Evolutionary conservation across 2,888 invertebrate genomes (phyloP), one percentile per base, ranked within the genome.

Genomic region (Drosophila limbata): DNA sequence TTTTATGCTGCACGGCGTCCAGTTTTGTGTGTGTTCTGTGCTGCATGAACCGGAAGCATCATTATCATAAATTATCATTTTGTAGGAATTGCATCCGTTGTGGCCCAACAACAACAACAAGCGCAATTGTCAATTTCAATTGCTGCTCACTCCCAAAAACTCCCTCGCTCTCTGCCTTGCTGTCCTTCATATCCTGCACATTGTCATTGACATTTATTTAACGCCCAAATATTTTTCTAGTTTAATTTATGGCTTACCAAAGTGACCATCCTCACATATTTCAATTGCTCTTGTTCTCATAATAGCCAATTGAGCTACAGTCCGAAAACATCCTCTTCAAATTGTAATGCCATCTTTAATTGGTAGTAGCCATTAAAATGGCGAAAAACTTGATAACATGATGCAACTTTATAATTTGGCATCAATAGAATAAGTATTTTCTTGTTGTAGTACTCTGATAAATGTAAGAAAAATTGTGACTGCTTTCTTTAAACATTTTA

Each of bases 21-120:
- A 77, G 73, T 82, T 84, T 79, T 88, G 88, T 79, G 88, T 79
- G 69, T 59, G 48, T 31, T 59, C 21, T 74, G 64, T 70, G 70
- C 71, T 78, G 79, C 77, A 88, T 70, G 83, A 77, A 77, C 75
- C 84, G 88, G 88, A 88, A 88, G 90, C 89, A 90, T 91, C 91
- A 91, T 91, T 91, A 91, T 89, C 91, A 91, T 91, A 91, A 91
- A 91, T 91, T 91, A 91, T 90, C 91, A 91, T 91, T 91, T 91
- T 90, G 90, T 85, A 90, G 91, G 90, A 91, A 91, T 91, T 91
- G 90, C 90, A 88, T 91, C 91, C 91, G 91, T 55, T 75, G 63
- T 67, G 76, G 61, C 67, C 69, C 67, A 76, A 65, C 69, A 80
- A 42, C 69, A 73, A 37, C 69, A 56, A 50, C 21, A 21, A 15